These are phyloP conservation scores for Liasis olivaceus DNA, from an alignment of 2,797 vertebrate species.

Conservation along the genomic window DNA sequence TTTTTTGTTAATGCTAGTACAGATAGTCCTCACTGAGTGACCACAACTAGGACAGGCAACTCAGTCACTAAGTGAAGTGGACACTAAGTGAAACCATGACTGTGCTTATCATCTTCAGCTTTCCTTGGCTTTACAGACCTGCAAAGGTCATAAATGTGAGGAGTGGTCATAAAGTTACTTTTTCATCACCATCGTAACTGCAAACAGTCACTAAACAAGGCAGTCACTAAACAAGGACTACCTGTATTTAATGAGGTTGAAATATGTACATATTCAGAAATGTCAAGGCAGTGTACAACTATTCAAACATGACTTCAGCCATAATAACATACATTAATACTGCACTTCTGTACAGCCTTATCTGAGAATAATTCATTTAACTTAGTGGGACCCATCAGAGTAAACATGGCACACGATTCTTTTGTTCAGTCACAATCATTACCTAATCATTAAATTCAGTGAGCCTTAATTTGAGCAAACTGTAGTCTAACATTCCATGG, in stretches of 20 bases:
- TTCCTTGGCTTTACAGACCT: not conserved
- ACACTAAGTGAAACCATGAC: not conserved
- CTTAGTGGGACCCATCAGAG: not conserved
- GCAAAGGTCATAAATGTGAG: not conserved
- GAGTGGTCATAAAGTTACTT: not conserved
- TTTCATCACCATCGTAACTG: not conserved
- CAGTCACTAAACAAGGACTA: not conserved
- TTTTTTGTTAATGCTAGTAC: not conserved
- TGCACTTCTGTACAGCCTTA: not conserved
- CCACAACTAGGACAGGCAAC: not conserved
- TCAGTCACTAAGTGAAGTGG: not conserved
- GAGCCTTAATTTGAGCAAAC: not conserved
- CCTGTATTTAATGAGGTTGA: not conserved
- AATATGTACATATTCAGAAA: not conserved
- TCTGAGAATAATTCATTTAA: not conserved
- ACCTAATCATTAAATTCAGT: not conserved
- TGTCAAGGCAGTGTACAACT: not conserved
- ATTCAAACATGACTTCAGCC: not conserved
- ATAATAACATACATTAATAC: not conserved
- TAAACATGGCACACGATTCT: not conserved
- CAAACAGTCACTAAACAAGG: not conserved
- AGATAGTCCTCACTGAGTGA: not conserved
- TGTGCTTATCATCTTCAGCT: not conserved
- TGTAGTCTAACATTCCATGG: not conserved
- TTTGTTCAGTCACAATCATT: not conserved